These are phyloP conservation scores for Cichladusa arquata DNA, from an alignment of 2,113 vertebrate species.

Conservation along the genomic window DNA sequence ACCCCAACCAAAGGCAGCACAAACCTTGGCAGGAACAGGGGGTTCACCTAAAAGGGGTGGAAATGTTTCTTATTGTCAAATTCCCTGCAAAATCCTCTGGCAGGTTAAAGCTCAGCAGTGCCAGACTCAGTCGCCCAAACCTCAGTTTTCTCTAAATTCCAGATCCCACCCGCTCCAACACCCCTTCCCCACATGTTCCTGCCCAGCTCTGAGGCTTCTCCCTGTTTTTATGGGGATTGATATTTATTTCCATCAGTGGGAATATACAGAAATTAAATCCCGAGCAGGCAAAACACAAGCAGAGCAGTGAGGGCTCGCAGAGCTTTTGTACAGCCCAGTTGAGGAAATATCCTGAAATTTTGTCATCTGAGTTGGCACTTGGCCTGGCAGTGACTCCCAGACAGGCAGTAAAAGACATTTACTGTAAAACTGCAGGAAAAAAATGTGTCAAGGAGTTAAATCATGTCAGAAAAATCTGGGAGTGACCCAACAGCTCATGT, in stretches of 20 bases:
- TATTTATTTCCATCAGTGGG: not conserved
- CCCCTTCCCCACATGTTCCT: fast-evolving
- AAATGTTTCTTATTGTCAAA: not conserved
- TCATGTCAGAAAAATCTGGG: slow-evolving; percentile 16
- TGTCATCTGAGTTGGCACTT: slow-evolving; percentile 1
- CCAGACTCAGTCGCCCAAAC: not conserved
- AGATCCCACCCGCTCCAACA: not conserved
- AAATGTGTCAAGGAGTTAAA: slow-evolving; percentile 30
- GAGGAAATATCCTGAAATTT: not conserved
- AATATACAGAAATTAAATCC: not conserved
- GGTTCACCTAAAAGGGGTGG: not conserved
- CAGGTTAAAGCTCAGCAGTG: not conserved
- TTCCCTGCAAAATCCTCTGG: not conserved
- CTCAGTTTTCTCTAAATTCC: not conserved
- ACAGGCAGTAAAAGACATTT: not conserved
- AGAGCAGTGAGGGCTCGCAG: not conserved
- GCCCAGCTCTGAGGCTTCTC: not conserved
- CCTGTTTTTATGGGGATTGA: not conserved
- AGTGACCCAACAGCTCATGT: not conserved
- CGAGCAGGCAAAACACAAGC: not conserved
- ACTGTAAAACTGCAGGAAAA: not conserved
- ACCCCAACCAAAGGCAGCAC: not conserved
- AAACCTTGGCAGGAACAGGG: not conserved
- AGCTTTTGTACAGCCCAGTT: not conserved
- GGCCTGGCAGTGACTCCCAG: not conserved